Conservation (phyloP, 2,888 invertebrate species). For the Caenorhabditis sp. region DNA sequence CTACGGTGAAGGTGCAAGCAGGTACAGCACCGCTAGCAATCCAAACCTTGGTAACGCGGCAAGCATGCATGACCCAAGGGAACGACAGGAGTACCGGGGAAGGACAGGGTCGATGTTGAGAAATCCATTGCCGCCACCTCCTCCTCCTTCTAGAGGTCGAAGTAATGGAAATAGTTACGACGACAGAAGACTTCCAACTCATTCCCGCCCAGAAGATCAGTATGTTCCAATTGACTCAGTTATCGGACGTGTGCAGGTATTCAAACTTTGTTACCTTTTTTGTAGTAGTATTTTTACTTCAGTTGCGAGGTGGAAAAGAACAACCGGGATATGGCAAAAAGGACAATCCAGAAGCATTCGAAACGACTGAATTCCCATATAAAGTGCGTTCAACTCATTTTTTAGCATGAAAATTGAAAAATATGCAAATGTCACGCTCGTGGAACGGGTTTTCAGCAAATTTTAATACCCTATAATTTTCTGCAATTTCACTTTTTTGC, state of each 20-base stretch:
- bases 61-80: conserved; percentile 24
- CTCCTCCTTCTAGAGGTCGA: too few relatives aligned
- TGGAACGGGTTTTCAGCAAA: neutral
- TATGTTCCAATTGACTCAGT: conserved; percentile 65
- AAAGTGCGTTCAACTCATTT: conserved; percentile 41
- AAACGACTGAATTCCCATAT: conserved; percentile 68
- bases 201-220: conserved; percentile 36
- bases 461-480: neutral
- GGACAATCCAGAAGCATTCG: conserved; percentile 64
- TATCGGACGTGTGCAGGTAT: conserved; percentile 63
- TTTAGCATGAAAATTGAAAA: conserved; percentile 7
- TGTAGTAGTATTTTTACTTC: neutral
- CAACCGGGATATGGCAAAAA: conserved; percentile 57
- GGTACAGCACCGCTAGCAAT: conserved; percentile 2
- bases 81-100: conserved; percentile 28
- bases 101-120: conserved; percentile 19
- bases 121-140: too few relatives aligned
- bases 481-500: neutral
- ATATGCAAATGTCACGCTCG: conserved; percentile 40
- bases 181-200: conserved; percentile 4
- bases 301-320: conserved; percentile 33
- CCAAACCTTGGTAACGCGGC: conserved; percentile 7
- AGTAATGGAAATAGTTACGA: neutral
- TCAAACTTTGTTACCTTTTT: neutral
- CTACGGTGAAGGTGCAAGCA: conserved; percentile 20